Conservation (phyloP, 2,113 vertebrate species). For the Phylloscopus trochilus region DNA sequence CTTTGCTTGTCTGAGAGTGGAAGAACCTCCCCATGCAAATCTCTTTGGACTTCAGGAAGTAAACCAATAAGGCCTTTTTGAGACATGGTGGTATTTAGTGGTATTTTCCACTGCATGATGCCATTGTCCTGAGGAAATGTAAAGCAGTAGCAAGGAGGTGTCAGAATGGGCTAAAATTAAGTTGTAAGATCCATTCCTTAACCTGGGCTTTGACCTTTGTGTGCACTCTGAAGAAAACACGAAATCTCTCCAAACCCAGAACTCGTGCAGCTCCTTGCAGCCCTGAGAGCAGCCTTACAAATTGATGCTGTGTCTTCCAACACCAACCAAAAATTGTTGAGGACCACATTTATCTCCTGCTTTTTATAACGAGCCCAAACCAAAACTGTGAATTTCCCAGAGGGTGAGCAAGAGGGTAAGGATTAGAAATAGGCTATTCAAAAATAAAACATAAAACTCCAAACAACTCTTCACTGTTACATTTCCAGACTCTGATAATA, state of each 20-base stretch:
- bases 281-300: neutral
- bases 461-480: neutral
- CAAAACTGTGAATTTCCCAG: neutral
- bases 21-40: neutral
- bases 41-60: conserved; percentile 8
- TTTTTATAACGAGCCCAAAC: neutral
- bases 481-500: neutral
- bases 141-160: neutral
- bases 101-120: neutral
- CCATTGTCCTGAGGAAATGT: neutral
- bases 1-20: neutral
- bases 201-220: neutral
- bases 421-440: neutral
- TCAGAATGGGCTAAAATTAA: neutral
- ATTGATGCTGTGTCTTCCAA: neutral
- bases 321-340: neutral
- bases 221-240: neutral
- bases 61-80: neutral
- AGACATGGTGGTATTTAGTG: neutral
- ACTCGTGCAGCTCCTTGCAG: neutral
- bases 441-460: neutral
- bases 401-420: neutral
- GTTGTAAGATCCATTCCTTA: neutral
- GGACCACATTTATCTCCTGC: neutral
- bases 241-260: neutral